A percentile compares a stretch with the other conserved stretches of the same genome.
Conservation (phyloP, 2,113 vertebrate species). For the Anhinga rufa region DNA sequence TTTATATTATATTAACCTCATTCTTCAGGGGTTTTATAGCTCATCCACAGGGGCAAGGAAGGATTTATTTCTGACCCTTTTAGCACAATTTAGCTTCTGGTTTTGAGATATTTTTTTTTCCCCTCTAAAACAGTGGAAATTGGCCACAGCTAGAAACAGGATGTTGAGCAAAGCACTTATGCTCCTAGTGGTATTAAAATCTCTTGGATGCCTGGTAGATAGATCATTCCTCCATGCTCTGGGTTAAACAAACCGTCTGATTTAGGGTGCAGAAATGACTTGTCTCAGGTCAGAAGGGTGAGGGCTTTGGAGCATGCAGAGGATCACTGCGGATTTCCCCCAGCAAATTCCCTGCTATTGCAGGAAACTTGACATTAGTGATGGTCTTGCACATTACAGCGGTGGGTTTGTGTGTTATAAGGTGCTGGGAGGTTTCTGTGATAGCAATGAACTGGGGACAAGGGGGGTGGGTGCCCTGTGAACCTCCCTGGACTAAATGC, state of each 20-base stretch:
- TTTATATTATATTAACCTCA: background rate
- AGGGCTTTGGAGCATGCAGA: background rate
- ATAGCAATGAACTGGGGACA: accelerated
- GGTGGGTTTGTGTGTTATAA: background rate
- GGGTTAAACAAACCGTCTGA: background rate
- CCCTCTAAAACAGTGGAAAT: background rate
- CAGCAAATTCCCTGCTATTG: background rate
- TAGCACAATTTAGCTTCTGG: background rate
- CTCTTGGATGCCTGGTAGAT: background rate
- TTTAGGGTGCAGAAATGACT: background rate
- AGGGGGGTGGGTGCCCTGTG: background rate
- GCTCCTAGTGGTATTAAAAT: background rate
- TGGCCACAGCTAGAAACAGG: background rate
- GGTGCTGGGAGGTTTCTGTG: background rate
- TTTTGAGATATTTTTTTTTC: background rate
- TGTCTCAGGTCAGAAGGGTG: background rate
- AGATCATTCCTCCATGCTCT: background rate
- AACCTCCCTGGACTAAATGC: background rate
- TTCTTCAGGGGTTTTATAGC: background rate
- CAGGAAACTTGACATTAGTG: background rate
- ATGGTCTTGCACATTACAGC: background rate
- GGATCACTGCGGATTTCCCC: background rate
- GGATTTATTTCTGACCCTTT: background rate
- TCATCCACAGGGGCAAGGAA: background rate
- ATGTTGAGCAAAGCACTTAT: constrained; percentile 12